Percentiles rank a stretch among this genome's conserved stretches.
Conservation (phyloP, 2,797 vertebrate genomes). For the Sandelia bainsii region DNA sequence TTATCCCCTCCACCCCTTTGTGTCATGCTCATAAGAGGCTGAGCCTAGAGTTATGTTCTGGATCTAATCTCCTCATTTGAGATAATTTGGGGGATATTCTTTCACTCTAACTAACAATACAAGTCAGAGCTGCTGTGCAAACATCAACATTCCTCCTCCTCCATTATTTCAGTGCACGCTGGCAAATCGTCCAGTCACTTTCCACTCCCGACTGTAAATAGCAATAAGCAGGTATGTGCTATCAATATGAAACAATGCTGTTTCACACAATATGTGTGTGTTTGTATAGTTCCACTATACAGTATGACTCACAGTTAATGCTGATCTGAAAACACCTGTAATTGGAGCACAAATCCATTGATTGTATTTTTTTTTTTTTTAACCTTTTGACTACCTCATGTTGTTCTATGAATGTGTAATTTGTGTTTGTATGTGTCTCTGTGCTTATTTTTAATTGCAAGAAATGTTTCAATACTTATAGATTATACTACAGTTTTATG, state of each 20-base stretch:
- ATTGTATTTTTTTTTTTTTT: constrained; percentile 65
- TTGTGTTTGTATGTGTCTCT: constrained; percentile 28
- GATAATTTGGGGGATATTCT: constrained; percentile 40
- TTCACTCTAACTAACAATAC: constrained; percentile 19
- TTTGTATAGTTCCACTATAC: not conserved
- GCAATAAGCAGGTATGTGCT: not conserved
- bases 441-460: constrained; percentile 26
- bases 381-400: constrained; percentile 75
- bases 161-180: constrained; percentile 34
- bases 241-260: constrained; percentile 20
- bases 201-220: not conserved
- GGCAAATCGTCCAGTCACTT: constrained; percentile 23
- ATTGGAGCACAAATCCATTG: constrained; percentile 57
- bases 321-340: constrained; percentile 54
- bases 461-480: constrained; percentile 62
- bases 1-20: constrained; percentile 10
- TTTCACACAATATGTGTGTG: constrained; percentile 2
- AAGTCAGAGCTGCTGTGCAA: constrained; percentile 18
- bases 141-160: constrained; percentile 27
- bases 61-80: constrained; percentile 48
- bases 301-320: not conserved
- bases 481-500: constrained; percentile 7
- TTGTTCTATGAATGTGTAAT: constrained; percentile 64
- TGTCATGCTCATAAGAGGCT: constrained; percentile 19
- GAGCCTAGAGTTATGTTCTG: constrained; percentile 32